phyloP scores from a whole-genome alignment of 1,140 invertebrate genomes.

The Luehdorfia chinensis region DNA sequence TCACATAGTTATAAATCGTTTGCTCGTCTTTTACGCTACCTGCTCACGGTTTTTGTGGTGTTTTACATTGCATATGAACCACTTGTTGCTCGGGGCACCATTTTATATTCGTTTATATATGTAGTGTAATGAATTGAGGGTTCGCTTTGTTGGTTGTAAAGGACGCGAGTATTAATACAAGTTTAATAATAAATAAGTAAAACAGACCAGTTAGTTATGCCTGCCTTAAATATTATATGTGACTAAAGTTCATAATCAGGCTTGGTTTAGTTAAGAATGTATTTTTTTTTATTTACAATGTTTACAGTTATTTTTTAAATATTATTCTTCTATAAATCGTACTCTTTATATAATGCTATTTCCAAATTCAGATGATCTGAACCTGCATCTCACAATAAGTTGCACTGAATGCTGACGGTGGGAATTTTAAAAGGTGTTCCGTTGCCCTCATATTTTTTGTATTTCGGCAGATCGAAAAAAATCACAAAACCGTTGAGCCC shows the following conservation, averaged over 20 bases:
- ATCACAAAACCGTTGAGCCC: constrained; percentile 50
- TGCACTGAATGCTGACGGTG: constrained; percentile 34
- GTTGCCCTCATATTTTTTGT: constrained; percentile 37
- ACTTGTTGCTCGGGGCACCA: constrained; percentile 68
- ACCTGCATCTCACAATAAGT: constrained; percentile 7
- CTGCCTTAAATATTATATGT: too few relatives aligned
- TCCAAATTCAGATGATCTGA: constrained; percentile 8
- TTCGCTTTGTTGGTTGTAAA: constrained; percentile 15
- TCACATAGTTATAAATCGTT: constrained; percentile 61
- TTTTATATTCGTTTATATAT: constrained; percentile 43
- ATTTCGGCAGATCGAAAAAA: constrained; percentile 40
- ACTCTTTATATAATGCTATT: too few relatives aligned
- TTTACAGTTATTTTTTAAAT: too few relatives aligned
- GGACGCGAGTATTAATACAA: background rate
- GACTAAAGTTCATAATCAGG: too few relatives aligned
- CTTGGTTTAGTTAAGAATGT: too few relatives aligned
- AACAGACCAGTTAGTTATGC: too few relatives aligned
- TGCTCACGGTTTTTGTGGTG: constrained; percentile 69
- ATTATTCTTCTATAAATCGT: too few relatives aligned
- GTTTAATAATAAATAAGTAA: too few relatives aligned
- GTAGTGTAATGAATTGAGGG: constrained; percentile 33
- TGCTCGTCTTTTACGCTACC: constrained; percentile 53
- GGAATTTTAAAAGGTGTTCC: constrained; percentile 68
- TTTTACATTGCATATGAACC: constrained; percentile 67
- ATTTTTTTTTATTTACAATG: too few relatives aligned